These are phyloP conservation scores for Nineta flava DNA, from an alignment of 2,888 invertebrate genomes.

Conservation along the genomic window DNA sequence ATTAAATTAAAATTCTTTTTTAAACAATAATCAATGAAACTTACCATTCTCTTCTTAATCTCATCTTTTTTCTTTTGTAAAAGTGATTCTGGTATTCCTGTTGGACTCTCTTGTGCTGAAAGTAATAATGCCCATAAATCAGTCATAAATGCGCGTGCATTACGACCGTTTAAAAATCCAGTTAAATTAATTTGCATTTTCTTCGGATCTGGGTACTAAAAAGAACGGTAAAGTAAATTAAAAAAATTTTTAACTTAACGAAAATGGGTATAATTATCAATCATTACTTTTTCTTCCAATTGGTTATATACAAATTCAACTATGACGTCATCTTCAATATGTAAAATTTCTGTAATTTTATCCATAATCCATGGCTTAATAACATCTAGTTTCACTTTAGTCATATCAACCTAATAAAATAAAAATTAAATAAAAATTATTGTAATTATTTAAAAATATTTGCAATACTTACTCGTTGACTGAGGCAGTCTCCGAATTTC, in stretches of 20 bases:
- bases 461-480: slow-evolving; percentile 56
- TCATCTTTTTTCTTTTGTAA: slow-evolving; percentile 95
- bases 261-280: not conserved
- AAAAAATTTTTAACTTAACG: not conserved
- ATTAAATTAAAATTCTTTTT: slow-evolving; percentile 10
- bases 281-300: slow-evolving; percentile 75
- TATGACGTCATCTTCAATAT: slow-evolving; percentile 97
- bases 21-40: slow-evolving; percentile 10
- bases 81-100: slow-evolving; percentile 88
- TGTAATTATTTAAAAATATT: not conserved
- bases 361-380: slow-evolving; percentile 98
- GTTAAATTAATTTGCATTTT: slow-evolving; percentile 99
- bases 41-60: slow-evolving; percentile 74
- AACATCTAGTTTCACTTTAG: slow-evolving; percentile 93
- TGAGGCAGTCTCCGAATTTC: slow-evolving; percentile 91
- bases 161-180: slow-evolving; percentile 95
- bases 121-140: slow-evolving; percentile 92
- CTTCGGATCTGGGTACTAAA: slow-evolving; percentile 87
- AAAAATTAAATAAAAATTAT: slow-evolving; percentile 9
- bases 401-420: slow-evolving; percentile 76
- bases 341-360: slow-evolving; percentile 88
- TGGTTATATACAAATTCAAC: slow-evolving; percentile 98
- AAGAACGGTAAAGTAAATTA: too few relatives aligned
- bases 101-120: slow-evolving; percentile 89
- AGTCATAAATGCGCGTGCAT: slow-evolving; percentile 93